Conservation (phyloP, 2,797 vertebrate species). For the Rhadinocentrus ornatus region DNA sequence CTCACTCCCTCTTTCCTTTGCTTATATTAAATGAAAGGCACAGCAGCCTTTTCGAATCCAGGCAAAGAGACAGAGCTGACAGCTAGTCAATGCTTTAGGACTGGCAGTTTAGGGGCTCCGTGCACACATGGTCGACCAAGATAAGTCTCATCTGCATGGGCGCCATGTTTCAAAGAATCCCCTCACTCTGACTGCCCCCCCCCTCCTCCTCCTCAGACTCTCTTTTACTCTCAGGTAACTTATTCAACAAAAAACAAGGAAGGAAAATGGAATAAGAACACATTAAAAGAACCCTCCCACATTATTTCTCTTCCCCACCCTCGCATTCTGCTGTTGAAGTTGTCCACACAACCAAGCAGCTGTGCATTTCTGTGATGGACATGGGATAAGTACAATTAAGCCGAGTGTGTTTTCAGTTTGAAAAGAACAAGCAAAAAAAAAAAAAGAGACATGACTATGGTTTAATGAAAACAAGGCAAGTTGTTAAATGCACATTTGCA, state of each 20-base stretch:
- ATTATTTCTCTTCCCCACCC: constrained; percentile 19
- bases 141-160: constrained; percentile 88
- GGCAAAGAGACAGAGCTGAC: constrained; percentile 80
- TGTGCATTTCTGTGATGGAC: constrained; percentile 75
- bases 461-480: constrained; percentile 73
- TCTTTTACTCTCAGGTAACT: constrained; percentile 80
- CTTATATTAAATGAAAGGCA: constrained; percentile 79
- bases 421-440: constrained; percentile 54
- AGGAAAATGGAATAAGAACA: constrained; percentile 69
- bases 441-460: constrained; percentile 64
- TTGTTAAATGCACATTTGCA: constrained; percentile 72
- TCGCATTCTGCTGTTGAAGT: constrained; percentile 51
- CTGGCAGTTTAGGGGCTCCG: constrained; percentile 82
- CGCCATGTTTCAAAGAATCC: constrained; percentile 77
- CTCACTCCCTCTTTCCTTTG: constrained; percentile 61
- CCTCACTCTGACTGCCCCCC: constrained; percentile 54
- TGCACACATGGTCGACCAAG: constrained; percentile 84
- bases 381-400: constrained; percentile 81
- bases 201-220: constrained; percentile 49
- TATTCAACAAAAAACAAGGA: constrained; percentile 68
- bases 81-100: constrained; percentile 85
- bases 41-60: constrained; percentile 74
- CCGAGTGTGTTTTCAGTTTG: constrained; percentile 67
- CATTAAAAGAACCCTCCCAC: constrained; percentile 69
- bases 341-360: constrained; percentile 47